A percentile compares a stretch with the other conserved stretches of the same genome.
Conservation (phyloP, 2,797 vertebrate genomes). For the Clamator glandarius region DNA sequence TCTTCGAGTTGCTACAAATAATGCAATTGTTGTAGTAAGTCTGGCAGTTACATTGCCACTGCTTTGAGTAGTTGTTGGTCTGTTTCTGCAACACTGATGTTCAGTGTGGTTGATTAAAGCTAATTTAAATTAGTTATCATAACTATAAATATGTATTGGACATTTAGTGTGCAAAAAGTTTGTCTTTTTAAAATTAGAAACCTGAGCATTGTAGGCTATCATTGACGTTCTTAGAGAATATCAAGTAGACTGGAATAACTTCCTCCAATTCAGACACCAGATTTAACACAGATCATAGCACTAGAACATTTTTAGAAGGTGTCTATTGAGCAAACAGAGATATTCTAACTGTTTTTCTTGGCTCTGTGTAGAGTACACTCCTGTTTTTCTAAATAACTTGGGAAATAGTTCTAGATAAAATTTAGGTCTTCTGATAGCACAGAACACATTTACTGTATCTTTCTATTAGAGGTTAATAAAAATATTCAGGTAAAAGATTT, state of each 20-base stretch:
- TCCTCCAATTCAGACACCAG: not conserved
- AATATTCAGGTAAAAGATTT: not conserved
- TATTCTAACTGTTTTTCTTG: not conserved
- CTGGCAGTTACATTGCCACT: not conserved
- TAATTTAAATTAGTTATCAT: not conserved
- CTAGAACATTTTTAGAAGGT: not conserved
- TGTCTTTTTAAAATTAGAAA: not conserved
- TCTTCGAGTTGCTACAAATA: not conserved
- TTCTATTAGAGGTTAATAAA: not conserved
- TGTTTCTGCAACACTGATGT: not conserved
- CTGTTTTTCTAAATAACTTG: not conserved
- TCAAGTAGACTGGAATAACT: not conserved
- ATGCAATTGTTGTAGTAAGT: not conserved
- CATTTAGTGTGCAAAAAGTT: not conserved
- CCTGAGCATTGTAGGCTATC: not conserved
- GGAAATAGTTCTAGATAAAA: not conserved
- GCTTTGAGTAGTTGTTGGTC: not conserved
- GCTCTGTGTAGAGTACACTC: not conserved
- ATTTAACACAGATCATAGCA: not conserved
- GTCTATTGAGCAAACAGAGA: not conserved
- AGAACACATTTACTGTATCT: not conserved
- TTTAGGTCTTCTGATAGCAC: not conserved
- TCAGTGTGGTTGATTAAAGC: not conserved
- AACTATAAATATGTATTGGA: not conserved
- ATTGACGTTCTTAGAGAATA: not conserved